Conservation (phyloP, 2,888 invertebrate genomes). For the Seira ritae region DNA sequence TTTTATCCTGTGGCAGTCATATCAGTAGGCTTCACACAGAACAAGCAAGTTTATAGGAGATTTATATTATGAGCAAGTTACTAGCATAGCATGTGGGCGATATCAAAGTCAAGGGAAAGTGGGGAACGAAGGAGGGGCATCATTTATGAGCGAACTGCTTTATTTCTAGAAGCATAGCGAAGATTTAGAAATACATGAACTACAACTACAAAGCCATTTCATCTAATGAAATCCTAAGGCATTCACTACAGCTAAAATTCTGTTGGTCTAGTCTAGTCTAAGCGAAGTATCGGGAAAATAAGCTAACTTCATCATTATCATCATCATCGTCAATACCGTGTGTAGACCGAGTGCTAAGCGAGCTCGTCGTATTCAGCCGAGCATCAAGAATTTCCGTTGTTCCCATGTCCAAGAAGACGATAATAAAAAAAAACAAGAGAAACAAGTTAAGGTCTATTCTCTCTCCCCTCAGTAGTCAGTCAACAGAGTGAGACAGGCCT, state of each 20-base stretch:
- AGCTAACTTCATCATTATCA: not conserved
- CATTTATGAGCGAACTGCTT: not conserved
- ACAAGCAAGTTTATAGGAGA: no score
- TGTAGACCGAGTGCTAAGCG: not conserved
- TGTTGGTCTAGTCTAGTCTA: no score
- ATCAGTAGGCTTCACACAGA: no score
- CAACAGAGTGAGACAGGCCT: constrained; percentile 61
- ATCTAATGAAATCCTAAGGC: not conserved
- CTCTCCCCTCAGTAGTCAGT: constrained; percentile 56
- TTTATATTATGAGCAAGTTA: no score
- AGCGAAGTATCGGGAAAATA: not conserved
- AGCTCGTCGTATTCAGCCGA: constrained; percentile 52
- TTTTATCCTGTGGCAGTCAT: no score
- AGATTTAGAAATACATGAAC: not conserved
- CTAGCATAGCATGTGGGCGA: constrained; percentile 24
- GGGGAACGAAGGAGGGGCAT: constrained; percentile 15
- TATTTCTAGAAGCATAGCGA: not conserved
- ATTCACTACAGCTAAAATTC: no score
- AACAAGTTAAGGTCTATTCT: constrained; percentile 20
- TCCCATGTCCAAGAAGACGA: constrained; percentile 40
- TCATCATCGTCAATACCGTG: not conserved
- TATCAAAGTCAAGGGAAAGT: constrained; percentile 27
- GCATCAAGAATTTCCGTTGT: constrained; percentile 52
- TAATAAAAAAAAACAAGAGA: constrained; percentile 24
- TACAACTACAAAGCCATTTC: not conserved